phyloP scores from a whole-genome alignment of 2,797 vertebrate genomes.

The Falco peregrinus region DNA sequence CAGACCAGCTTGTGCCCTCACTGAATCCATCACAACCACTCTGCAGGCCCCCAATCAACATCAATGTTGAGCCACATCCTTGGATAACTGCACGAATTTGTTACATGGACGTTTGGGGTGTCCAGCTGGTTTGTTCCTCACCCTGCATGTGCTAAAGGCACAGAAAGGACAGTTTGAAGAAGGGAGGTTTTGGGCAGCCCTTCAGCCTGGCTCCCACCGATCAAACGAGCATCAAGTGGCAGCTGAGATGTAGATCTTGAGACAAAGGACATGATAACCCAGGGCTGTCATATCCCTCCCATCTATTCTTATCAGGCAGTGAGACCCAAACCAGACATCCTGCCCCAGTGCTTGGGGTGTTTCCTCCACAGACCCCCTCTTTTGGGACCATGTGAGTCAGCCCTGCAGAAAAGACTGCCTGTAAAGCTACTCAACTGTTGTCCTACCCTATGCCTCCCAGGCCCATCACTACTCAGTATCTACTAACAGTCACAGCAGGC shows the following conservation, averaged over 20 bases:
- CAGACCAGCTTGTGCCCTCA: rapidly evolving
- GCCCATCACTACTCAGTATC: neutral
- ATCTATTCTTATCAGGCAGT: neutral
- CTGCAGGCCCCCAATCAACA: neutral
- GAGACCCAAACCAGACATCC: neutral
- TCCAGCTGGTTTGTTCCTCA: neutral
- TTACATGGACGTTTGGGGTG: neutral
- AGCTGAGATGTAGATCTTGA: neutral
- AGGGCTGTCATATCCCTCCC: neutral
- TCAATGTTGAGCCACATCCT: neutral
- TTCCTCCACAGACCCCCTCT: neutral
- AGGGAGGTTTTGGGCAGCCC: neutral
- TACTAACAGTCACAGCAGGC: neutral
- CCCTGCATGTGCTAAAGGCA: neutral
- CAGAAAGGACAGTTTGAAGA: neutral
- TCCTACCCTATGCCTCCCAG: neutral
- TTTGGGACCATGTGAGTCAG: neutral
- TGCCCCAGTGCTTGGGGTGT: neutral
- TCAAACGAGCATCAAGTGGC: neutral
- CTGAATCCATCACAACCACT: neutral
- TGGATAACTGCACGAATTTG: neutral
- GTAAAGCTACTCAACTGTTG: neutral
- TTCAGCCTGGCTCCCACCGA: neutral
- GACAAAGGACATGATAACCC: neutral
- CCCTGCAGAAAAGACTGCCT: neutral